Evolutionary conservation across 2,797 vertebrate species (phyloP), one percentile per base, ranked within the genome.

Genomic region (Cirrhinus molitorella): DNA sequence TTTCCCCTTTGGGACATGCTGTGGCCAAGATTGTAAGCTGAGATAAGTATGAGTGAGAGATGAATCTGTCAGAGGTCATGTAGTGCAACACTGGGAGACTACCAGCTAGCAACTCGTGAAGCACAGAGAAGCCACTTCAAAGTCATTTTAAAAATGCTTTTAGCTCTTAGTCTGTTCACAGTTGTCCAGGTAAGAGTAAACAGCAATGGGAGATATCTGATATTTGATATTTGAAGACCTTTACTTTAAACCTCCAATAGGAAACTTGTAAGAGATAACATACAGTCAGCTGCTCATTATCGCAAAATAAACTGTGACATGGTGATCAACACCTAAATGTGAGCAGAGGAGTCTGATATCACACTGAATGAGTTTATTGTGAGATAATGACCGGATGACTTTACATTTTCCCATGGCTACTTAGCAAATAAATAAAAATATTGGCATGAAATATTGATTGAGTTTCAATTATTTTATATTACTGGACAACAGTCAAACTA

Each of bases 1-100:
- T 28, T 83, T 83, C 45, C 59, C 21, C 49, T 55, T 19, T 66
- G 83, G 86, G 88, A 88, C 85, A 81, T 61, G 79, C 67, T 83
- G 85, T 87, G 51, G 90, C 57, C 67, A 67, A 74, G 59, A 57
- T 34, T 88, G 89, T 89, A 91, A 91, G 65, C 66, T 88, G 88
- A 93, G 88, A 86, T 87, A 3, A 43, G 51, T 63, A 59, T 37
- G 67, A 63, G 71, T 16, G 12, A 68, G 34, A 83, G 65, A 85
- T 75, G n/a, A 85, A 86, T 90, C 81, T 85, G 84, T 80, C 71
- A 43, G 76, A 43, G 89, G 92, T 91, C 88, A 88, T 25, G 19
- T 31, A 68, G 86, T 87, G 40, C 85, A 88, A 43, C 31, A 3
- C 65, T 67, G 49, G 31, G 21, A 71, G 25, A 55, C 68, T 65